Evolutionary conservation across 2,888 invertebrate genomes (phyloP).

Genomic region (Agrotis clavis): DNA sequence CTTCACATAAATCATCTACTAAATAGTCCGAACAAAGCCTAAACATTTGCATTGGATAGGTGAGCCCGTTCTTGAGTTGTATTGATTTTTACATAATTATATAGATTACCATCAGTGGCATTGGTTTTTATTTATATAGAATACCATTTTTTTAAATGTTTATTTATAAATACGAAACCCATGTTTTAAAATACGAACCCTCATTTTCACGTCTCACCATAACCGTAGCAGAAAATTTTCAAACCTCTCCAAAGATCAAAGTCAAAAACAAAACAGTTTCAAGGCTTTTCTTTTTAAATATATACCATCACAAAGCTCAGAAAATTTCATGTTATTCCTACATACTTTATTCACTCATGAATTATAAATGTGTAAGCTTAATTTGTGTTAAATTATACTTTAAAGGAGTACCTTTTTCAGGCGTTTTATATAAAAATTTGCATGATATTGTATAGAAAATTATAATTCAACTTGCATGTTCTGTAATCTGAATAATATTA

Average conservation of each 20-base stretch:
- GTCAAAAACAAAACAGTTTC: constrained; percentile 3
- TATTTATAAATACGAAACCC: not conserved
- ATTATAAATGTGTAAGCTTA: constrained; percentile 81
- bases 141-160: no score
- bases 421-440: constrained; percentile 72
- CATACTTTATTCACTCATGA: constrained; percentile 74
- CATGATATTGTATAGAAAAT: constrained; percentile 77
- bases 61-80: no score
- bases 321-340: constrained; percentile 67
- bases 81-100: no score
- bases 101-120: no score
- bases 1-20: no score
- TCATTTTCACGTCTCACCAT: not conserved
- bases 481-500: constrained; percentile 50
- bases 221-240: not conserved
- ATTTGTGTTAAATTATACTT: constrained; percentile 84
- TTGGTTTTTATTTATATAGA: no score
- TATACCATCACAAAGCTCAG: constrained; percentile 68
- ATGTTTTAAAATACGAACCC: not conserved
- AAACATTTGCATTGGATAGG: no score
- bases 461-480: constrained; percentile 67
- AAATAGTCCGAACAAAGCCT: no score
- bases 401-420: constrained; percentile 73
- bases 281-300: constrained; percentile 20
- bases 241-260: constrained; percentile 34